Percentiles rank a stretch among this genome's conserved stretches.
phyloP scores from a whole-genome alignment of 2,797 vertebrate species.

The Miichthys miiuy region DNA sequence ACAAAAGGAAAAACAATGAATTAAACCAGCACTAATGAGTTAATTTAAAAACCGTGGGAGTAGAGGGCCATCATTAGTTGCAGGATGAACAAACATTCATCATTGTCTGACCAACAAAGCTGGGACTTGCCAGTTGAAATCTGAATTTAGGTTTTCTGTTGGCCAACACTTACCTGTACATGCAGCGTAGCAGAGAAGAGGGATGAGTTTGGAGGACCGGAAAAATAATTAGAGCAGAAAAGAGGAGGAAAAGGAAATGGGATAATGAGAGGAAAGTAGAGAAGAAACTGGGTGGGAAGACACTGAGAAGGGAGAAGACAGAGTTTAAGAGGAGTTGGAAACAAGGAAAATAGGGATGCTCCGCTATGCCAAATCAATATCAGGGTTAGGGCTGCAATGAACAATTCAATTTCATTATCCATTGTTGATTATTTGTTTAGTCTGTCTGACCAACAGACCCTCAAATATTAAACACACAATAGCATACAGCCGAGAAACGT shows the following conservation, averaged over 20 bases:
- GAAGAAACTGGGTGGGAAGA: background rate
- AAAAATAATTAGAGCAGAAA: constrained; percentile 21
- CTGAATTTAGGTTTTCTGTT: constrained; percentile 17
- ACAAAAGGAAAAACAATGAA: constrained; percentile 31
- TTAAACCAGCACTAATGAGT: constrained; percentile 20
- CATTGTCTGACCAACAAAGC: constrained; percentile 8
- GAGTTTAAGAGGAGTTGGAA: background rate
- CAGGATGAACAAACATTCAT: constrained; percentile 18
- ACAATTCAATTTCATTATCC: background rate
- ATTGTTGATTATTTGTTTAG: background rate
- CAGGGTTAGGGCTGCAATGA: background rate
- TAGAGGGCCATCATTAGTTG: background rate
- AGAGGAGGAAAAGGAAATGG: constrained; percentile 17
- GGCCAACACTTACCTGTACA: background rate
- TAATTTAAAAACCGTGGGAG: constrained; percentile 29
- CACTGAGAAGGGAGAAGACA: background rate
- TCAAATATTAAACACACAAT: background rate
- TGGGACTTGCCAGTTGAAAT: background rate
- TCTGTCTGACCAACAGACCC: background rate
- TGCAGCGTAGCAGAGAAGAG: constrained; percentile 10
- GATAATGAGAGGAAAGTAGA: constrained; percentile 26
- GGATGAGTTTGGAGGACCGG: constrained; percentile 11
- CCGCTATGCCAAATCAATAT: background rate
- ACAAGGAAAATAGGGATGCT: background rate
- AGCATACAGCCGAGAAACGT: background rate